phyloP scores from a whole-genome alignment of 2,888 invertebrate species.

The Agrotis segetum region DNA sequence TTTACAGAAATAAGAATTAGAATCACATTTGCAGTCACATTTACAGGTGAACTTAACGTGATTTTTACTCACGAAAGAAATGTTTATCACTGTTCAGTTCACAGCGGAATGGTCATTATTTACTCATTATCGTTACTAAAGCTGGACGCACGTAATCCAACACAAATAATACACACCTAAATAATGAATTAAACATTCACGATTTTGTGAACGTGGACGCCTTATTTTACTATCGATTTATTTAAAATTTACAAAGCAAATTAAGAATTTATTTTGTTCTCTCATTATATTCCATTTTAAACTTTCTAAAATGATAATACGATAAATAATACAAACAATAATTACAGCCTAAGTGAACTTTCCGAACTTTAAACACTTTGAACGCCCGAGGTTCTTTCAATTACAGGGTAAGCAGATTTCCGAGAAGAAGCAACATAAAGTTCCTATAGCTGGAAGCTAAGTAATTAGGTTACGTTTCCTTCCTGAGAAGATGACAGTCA shows the following conservation, averaged over 20 bases:
- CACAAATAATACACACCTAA: constrained; percentile 61
- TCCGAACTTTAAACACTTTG: constrained; percentile 51
- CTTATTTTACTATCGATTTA: constrained; percentile 30
- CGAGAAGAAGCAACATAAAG: constrained; percentile 37
- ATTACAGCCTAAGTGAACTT: constrained; percentile 53
- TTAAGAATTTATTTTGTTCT: constrained; percentile 26
- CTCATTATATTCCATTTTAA: constrained; percentile 39
- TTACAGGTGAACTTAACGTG: constrained; percentile 64
- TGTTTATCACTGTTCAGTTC: constrained; percentile 62
- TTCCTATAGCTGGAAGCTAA: constrained; percentile 32
- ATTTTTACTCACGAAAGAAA: constrained; percentile 64
- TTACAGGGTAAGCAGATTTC: constrained; percentile 52
- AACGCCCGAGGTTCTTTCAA: constrained; percentile 49
- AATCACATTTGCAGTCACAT: constrained; percentile 63
- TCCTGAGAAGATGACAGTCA: constrained; percentile 19
- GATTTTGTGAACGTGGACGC: constrained; percentile 29
- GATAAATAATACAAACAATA: constrained; percentile 55
- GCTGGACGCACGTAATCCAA: constrained; percentile 56
- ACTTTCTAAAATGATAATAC: constrained; percentile 53
- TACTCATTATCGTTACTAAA: constrained; percentile 67
- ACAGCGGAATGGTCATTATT: constrained; percentile 66
- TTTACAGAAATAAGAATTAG: constrained; percentile 61
- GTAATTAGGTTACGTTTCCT: constrained; percentile 12
- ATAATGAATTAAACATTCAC: constrained; percentile 54
- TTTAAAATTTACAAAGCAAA: constrained; percentile 30